These are phyloP conservation scores for Rhinichthys klamathensis DNA, from an alignment of 2,113 vertebrate genomes.

Conservation along the genomic window DNA sequence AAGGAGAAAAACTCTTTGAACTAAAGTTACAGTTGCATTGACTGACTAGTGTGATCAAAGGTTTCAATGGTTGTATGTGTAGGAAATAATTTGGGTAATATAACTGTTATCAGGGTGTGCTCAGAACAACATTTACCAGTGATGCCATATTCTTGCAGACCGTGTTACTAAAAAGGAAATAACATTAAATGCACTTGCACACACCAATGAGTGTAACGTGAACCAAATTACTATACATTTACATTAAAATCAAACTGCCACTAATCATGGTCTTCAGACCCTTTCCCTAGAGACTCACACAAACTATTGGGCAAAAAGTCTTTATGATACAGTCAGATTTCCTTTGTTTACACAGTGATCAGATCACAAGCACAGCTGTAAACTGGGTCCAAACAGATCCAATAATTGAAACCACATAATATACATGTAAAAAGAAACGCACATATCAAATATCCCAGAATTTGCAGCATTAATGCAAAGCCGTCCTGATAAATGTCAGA, in stretches of 20 bases:
- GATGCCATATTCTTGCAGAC: constrained; percentile 39
- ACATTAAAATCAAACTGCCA: constrained; percentile 37
- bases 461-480: neutral
- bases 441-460: neutral
- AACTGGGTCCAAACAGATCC: neutral
- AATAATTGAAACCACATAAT: neutral
- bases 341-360: neutral
- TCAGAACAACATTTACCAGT: constrained; percentile 51
- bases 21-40: neutral
- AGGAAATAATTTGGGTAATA: constrained; percentile 10
- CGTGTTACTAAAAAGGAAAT: neutral
- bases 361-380: neutral
- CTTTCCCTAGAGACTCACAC: constrained; percentile 21
- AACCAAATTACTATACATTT: constrained; percentile 45
- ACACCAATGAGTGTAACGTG: constrained; percentile 15
- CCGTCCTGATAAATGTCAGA: neutral
- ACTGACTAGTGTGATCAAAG: neutral
- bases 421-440: neutral
- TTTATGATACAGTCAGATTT: neutral
- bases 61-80: neutral
- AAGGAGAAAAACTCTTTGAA: constrained; percentile 15
- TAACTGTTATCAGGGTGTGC: constrained; percentile 63
- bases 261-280: constrained; percentile 23
- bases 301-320: neutral
- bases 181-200: constrained; percentile 32